A percentile compares a stretch with the other conserved stretches of the same genome.
Conservation (phyloP, 2,113 vertebrate genomes). For the Turdus rufiventris region DNA sequence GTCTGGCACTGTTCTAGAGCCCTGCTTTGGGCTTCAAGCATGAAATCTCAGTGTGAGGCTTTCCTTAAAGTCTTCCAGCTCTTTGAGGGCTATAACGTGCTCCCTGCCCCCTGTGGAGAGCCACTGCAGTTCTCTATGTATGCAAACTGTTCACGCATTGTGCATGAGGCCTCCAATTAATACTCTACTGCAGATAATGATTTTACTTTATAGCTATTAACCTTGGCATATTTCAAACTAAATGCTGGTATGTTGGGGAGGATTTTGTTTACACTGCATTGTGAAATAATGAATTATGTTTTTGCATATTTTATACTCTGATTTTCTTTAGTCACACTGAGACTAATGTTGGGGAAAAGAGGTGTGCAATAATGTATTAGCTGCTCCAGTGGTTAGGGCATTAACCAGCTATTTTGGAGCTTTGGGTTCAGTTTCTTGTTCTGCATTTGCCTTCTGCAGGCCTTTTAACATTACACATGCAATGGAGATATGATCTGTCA, state of each 20-base stretch:
- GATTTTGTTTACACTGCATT: neutral
- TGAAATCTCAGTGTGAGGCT: neutral
- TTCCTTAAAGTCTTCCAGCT: neutral
- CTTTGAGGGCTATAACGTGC: accelerated
- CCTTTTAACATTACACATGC: neutral
- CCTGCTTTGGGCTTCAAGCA: neutral
- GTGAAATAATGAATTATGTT: neutral
- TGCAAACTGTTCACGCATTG: constrained; percentile 52
- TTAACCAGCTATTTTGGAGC: neutral
- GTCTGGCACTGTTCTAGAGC: neutral
- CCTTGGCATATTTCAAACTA: constrained; percentile 37
- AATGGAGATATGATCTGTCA: neutral
- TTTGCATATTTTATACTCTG: neutral
- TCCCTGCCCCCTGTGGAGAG: neutral
- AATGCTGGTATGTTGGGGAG: neutral
- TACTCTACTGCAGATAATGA: constrained; percentile 40
- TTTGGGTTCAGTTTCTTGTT: neutral
- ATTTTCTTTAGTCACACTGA: neutral
- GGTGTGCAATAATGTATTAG: neutral
- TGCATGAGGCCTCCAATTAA: constrained; percentile 56
- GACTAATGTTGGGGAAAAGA: neutral
- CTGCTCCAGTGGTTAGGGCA: neutral
- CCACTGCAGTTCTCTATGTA: neutral
- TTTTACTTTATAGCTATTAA: constrained; percentile 57
- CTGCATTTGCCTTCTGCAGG: neutral